phyloP scores from a whole-genome alignment of 2,797 vertebrate species.

The Gorsachius magnificus region DNA sequence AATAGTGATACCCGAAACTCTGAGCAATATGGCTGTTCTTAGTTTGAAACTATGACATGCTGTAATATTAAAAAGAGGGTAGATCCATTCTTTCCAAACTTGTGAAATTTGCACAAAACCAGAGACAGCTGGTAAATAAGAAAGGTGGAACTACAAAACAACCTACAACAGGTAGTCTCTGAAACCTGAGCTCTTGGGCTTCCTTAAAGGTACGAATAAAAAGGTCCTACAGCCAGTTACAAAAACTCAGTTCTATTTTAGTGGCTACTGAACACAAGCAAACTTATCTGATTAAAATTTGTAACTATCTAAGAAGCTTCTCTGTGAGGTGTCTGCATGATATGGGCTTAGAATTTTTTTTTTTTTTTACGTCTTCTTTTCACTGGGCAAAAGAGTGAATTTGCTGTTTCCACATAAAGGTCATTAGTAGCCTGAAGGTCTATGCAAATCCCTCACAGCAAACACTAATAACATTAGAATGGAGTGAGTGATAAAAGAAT shows the following conservation, averaged over 20 bases:
- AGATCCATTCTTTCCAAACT: slow-evolving; percentile 26
- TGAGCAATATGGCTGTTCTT: neutral
- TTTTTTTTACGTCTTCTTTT: slow-evolving; percentile 71
- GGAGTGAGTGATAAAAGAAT: slow-evolving; percentile 42
- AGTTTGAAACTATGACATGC: neutral
- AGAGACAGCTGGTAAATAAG: neutral
- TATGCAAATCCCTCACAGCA: slow-evolving; percentile 82
- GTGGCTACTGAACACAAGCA: neutral
- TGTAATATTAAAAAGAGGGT: neutral
- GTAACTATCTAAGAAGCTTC: neutral
- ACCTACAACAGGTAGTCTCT: neutral
- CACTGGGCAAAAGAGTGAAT: slow-evolving; percentile 12
- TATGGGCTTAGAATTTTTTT: neutral
- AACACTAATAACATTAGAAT: slow-evolving; percentile 35
- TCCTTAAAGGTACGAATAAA: neutral
- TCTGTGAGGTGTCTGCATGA: neutral
- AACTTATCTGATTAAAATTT: neutral
- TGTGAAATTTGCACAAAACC: neutral
- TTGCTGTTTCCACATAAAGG: slow-evolving; percentile 79
- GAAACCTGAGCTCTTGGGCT: neutral
- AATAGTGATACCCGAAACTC: neutral
- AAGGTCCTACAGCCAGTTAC: neutral
- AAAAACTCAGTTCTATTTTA: neutral
- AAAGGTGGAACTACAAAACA: neutral
- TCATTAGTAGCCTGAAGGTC: slow-evolving; percentile 84